Conservation (phyloP, 2,888 invertebrate genomes). For the Parnassius glacialis region DNA sequence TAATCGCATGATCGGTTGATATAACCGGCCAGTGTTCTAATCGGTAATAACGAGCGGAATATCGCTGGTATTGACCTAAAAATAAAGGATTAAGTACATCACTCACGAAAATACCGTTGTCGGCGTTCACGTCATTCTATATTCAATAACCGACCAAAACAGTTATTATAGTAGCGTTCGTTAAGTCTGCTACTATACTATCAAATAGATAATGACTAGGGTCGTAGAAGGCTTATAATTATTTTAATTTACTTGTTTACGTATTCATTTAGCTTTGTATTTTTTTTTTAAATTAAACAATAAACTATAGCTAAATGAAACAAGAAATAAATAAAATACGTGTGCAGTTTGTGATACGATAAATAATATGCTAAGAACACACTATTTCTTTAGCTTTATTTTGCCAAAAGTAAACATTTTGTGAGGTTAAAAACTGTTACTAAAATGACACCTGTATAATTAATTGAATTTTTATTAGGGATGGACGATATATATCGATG, state of each 20-base stretch:
- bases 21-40: slow-evolving; percentile 27
- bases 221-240: slow-evolving; percentile 9
- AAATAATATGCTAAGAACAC: too few relatives aligned
- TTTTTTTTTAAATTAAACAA: too few relatives aligned
- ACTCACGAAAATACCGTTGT: slow-evolving; percentile 28
- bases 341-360: too few relatives aligned
- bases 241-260: slow-evolving; percentile 8
- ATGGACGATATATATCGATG: too few relatives aligned
- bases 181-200: slow-evolving; percentile 26
- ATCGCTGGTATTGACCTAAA: slow-evolving; percentile 37
- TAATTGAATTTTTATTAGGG: too few relatives aligned
- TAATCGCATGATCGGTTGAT: slow-evolving; percentile 28
- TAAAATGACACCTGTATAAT: too few relatives aligned
- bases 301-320: too few relatives aligned
- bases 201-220: slow-evolving; percentile 29
- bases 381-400: too few relatives aligned
- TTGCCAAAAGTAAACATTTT: too few relatives aligned
- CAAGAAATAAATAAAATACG: too few relatives aligned
- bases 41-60: slow-evolving; percentile 19
- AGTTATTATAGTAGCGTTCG: slow-evolving; percentile 29
- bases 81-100: slow-evolving; percentile 33
- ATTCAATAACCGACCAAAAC: slow-evolving; percentile 32
- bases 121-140: slow-evolving; percentile 31
- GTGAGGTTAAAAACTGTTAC: too few relatives aligned
- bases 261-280: too few relatives aligned